These are phyloP conservation scores for Halictus quadricinctus DNA, from an alignment of 2,888 invertebrate genomes.

Conservation along the genomic window DNA sequence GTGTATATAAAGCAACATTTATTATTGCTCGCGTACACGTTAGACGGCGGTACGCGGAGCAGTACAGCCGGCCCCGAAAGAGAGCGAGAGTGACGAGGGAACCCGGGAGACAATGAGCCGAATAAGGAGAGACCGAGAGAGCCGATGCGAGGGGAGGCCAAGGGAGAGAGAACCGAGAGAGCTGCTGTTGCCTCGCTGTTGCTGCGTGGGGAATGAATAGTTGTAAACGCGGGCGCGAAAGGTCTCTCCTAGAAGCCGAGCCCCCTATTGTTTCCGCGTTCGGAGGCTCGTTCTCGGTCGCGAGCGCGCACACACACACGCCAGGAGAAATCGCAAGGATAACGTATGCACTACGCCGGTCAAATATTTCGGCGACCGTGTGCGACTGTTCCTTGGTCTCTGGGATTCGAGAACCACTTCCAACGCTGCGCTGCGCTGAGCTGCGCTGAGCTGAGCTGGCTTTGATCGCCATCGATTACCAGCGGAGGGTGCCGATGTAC, in stretches of 20 bases:
- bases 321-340: conserved; percentile 62
- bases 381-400: conserved; percentile 11
- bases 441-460: not conserved
- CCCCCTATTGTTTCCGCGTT: conserved; percentile 73
- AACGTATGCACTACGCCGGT: conserved; percentile 56
- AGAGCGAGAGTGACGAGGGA: conserved; percentile 41
- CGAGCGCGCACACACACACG: conserved; percentile 29
- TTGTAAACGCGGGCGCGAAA: conserved; percentile 76
- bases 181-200: conserved; percentile 28
- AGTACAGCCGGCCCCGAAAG: conserved; percentile 25
- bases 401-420: conserved; percentile 28
- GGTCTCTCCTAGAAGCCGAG: conserved; percentile 72
- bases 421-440: not conserved
- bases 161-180: conserved; percentile 37
- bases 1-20: conserved; percentile 70
- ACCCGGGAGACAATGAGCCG: conserved; percentile 33
- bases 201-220: conserved; percentile 73
- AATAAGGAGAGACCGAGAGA: conserved; percentile 26
- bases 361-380: conserved; percentile 63
- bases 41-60: conserved; percentile 36
- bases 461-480: conserved; percentile 1
- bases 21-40: conserved; percentile 65
- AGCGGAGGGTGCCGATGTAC: conserved; percentile 33
- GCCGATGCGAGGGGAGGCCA: not conserved
- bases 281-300: conserved; percentile 58